Percentiles rank a stretch among this genome's conserved stretches.
These are phyloP conservation scores for Drosophila tropicalis DNA, from an alignment of 1,140 invertebrate genomes.

Conservation along the genomic window DNA sequence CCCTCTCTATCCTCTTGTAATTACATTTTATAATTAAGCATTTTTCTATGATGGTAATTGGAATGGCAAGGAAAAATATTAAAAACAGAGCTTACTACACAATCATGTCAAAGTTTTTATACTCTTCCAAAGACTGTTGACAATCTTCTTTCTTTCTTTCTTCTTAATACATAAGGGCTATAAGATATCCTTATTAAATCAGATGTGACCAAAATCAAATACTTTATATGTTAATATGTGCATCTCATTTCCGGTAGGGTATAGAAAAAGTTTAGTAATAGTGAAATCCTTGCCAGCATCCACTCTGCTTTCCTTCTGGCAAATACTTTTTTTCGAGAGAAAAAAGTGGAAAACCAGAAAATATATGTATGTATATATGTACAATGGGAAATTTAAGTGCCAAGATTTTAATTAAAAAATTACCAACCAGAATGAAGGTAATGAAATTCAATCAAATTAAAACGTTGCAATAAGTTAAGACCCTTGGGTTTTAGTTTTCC, in stretches of 20 bases:
- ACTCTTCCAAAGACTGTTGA: too few relatives aligned
- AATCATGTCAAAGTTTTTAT: too few relatives aligned
- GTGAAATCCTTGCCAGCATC: too few relatives aligned
- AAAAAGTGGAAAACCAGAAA: not conserved
- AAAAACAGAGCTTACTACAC: not conserved
- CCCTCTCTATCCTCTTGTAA: not conserved
- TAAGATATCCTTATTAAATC: too few relatives aligned
- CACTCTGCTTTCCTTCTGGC: not conserved
- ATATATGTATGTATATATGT: not conserved
- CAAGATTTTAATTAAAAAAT: slow-evolving; percentile 48
- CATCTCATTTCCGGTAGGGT: too few relatives aligned
- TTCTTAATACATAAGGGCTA: too few relatives aligned
- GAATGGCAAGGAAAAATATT: not conserved
- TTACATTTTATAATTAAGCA: slow-evolving; percentile 3
- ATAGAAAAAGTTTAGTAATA: too few relatives aligned
- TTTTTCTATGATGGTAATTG: not conserved
- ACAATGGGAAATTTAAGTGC: slow-evolving; percentile 25
- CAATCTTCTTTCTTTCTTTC: too few relatives aligned
- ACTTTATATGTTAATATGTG: too few relatives aligned
- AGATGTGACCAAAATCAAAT: too few relatives aligned
- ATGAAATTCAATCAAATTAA: slow-evolving; percentile 51
- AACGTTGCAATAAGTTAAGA: slow-evolving; percentile 30
- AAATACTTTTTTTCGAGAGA: not conserved
- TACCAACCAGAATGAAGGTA: slow-evolving; percentile 4
- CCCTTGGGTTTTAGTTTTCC: not conserved